Base-by-base conservation (phyloP, 1,140 invertebrate species). In the Dermatophagoides farinae region DNA sequence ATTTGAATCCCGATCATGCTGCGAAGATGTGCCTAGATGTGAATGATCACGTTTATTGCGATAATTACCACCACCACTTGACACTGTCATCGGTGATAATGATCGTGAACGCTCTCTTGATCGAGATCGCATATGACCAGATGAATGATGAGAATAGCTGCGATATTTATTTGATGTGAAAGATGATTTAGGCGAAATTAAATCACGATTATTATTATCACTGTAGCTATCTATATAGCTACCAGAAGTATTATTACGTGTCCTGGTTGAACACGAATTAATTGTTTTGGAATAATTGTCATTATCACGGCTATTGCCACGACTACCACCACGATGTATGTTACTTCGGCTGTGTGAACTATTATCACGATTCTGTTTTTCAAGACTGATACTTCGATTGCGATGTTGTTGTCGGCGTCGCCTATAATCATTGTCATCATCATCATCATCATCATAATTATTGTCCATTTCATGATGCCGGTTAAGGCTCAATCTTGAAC, bases 241-340 rank as follows among this genome's bases (percentile, higher is more conserved):
- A 31, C 31, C 31, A 31, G 31, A 47, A 23, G 9, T 9, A 47
- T 47, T 20, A 23, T 47, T 20, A 23, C 22, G 46, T 9, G n/a
- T 47, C 9, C 18, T 20, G 2, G 46, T 47, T 8, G 9, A 47
- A 47, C 18, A 18, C 22, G 46, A 47, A 8, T 18, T 6, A 47
- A 23, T 47, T 18, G 46, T 47, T 2, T 18, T 1, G 46, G 46
- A 47, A 47, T 8, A 47, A 4, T 47, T 23, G 6, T 23, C 18
- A 2, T 5, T 22, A 53, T 38, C 51, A 6, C 63, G 52, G 41
- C 23, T 25, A 23, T 37, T 65, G 62, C 39, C 62, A 16, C 9
- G 60, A 62, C 23, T 64, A 47, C 31, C 23, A 23, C 59, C 18
- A 22, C 18, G 20, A 8, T 20, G 50, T 60, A 11, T 14, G 51